Conservation (phyloP, 2,113 vertebrate genomes). For the Mus musculus region DNA sequence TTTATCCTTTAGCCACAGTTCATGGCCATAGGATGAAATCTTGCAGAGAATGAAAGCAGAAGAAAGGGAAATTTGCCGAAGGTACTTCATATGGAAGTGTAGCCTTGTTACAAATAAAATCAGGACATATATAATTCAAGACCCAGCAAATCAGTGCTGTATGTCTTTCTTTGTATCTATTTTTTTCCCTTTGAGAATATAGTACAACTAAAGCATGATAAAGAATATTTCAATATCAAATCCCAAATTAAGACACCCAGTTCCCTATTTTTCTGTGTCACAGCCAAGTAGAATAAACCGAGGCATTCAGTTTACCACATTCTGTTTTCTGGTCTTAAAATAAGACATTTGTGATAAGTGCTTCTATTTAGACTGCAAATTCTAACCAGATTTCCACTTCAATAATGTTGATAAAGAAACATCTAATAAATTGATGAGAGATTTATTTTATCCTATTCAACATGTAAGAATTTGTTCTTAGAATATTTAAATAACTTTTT, state of each 20-base stretch:
- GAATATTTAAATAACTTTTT: neutral
- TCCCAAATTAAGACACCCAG: neutral
- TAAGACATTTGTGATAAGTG: constrained; percentile 3
- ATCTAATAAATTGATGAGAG: neutral
- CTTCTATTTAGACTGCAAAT: neutral
- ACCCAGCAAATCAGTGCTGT: neutral
- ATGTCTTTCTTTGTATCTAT: neutral
- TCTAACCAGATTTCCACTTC: neutral
- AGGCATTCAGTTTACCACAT: neutral
- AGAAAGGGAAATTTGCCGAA: constrained; percentile 65
- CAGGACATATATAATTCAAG: constrained; percentile 46
- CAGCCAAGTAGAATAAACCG: neutral
- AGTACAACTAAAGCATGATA: constrained; percentile 10
- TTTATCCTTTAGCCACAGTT: constrained; percentile 88
- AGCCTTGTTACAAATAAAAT: constrained; percentile 54
- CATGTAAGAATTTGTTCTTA: neutral
- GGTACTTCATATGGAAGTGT: constrained; percentile 64
- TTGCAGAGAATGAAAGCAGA: constrained; percentile 50
- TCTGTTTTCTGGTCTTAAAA: neutral
- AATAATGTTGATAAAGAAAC: neutral
- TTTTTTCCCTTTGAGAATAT: neutral
- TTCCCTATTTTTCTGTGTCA: neutral
- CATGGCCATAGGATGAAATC: constrained; percentile 86
- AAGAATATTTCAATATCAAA: neutral
- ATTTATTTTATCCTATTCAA: neutral